Percentiles rank a stretch among this genome's conserved stretches.
Evolutionary conservation across 2,113 vertebrate genomes (phyloP).

Genomic region (Orthochromis indermauri): DNA sequence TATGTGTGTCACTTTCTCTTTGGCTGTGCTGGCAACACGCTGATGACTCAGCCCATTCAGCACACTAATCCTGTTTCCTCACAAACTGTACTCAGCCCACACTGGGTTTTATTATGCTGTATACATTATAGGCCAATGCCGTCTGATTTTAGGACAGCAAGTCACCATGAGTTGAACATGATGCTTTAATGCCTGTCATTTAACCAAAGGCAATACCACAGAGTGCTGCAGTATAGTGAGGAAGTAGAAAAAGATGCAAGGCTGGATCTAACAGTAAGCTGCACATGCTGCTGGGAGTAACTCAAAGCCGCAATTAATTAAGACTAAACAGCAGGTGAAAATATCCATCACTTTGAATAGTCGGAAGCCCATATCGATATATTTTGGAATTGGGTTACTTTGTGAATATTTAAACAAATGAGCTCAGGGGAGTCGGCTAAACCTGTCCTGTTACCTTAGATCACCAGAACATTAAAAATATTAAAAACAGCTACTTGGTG

Average conservation of each 20-base stretch:
- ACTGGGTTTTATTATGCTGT: not conserved
- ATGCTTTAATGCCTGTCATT: slow-evolving; percentile 13
- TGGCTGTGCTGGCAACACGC: slow-evolving; percentile 7
- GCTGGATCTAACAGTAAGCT: not conserved
- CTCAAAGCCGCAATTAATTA: slow-evolving; percentile 15
- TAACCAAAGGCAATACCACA: slow-evolving; percentile 26
- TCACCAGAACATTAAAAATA: not conserved
- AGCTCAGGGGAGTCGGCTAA: not conserved
- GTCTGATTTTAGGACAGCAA: slow-evolving; percentile 6
- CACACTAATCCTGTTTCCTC: slow-evolving; percentile 32
- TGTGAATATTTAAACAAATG: not conserved
- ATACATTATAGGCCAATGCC: not conserved
- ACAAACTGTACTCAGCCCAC: slow-evolving; percentile 12
- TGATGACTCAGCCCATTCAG: slow-evolving; percentile 42
- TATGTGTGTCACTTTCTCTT: slow-evolving; percentile 23
- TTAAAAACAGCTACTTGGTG: not conserved
- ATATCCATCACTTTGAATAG: not conserved
- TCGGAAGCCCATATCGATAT: not conserved
- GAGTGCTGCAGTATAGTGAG: not conserved
- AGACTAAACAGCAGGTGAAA: not conserved
- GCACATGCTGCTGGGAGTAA: not conserved
- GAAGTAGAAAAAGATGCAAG: not conserved
- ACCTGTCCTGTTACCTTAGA: not conserved
- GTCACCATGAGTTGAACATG: not conserved
- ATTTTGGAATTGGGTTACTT: not conserved